A percentile compares a stretch with the other conserved stretches of the same genome.
Evolutionary conservation across 1,140 invertebrate genomes (phyloP).

Genomic region (Drosophila lacertosa): DNA sequence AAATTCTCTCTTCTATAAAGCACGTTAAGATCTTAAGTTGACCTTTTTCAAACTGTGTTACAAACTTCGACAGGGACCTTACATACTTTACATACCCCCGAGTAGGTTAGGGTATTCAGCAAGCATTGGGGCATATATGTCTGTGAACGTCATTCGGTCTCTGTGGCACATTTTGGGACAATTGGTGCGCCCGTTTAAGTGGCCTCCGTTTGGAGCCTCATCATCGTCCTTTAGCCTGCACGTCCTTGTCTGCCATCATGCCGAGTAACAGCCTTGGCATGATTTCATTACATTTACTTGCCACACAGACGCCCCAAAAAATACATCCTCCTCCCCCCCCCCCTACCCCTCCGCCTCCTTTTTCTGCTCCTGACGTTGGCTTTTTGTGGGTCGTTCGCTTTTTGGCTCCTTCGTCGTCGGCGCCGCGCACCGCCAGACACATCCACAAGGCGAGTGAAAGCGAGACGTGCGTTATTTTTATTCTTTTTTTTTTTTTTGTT

Average conservation of each 20-base stretch:
- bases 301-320: background rate
- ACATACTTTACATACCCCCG: background rate
- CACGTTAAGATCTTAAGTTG: too few relatives aligned
- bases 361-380: background rate
- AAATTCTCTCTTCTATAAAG: too few relatives aligned
- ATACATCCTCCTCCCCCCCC: too few relatives aligned
- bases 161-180: constrained; percentile 29
- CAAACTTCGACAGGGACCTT: background rate
- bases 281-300: constrained; percentile 71
- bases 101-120: background rate
- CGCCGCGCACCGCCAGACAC: constrained; percentile 72
- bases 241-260: constrained; percentile 10
- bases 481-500: background rate
- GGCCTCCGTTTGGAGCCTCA: constrained; percentile 3
- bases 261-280: constrained; percentile 70
- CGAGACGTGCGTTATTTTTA: constrained; percentile 16
- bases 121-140: background rate
- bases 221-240: background rate
- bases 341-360: background rate
- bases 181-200: constrained; percentile 17
- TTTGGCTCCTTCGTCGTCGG: constrained; percentile 10
- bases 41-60: background rate
- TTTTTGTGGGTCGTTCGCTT: constrained; percentile 58
- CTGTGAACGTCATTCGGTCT: constrained; percentile 13
- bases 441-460: constrained; percentile 54